These are phyloP conservation scores for Choristoneura rosaceana DNA, from an alignment of 2,888 invertebrate genomes.

Conservation along the genomic window DNA sequence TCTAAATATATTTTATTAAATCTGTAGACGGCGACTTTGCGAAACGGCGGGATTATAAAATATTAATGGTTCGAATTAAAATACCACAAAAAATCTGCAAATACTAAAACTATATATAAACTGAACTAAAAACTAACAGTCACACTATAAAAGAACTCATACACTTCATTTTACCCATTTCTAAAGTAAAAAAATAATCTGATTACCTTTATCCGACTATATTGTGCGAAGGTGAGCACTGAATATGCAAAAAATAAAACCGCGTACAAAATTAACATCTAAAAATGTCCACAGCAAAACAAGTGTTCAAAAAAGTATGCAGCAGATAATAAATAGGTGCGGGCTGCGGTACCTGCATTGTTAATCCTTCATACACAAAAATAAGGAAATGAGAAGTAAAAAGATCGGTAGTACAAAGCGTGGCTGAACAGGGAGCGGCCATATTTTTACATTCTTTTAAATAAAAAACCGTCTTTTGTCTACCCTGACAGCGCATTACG, in stretches of 20 bases:
- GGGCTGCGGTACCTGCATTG: conserved; percentile 69
- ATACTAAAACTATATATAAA: no score
- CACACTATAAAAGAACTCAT: neutral
- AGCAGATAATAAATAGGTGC: conserved; percentile 60
- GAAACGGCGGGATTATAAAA: no score
- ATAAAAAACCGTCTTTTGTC: conserved; percentile 72
- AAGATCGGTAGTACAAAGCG: conserved; percentile 70
- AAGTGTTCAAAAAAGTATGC: conserved; percentile 55
- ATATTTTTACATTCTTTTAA: conserved; percentile 77
- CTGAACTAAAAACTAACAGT: no score
- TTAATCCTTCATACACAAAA: conserved; percentile 81
- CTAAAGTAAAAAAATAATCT: neutral
- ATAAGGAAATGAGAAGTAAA: conserved; percentile 79
- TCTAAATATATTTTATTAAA: no score
- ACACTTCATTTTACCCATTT: neutral
- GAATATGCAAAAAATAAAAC: conserved; percentile 16
- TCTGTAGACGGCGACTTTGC: no score
- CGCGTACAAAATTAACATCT: conserved; percentile 41
- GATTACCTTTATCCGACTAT: conserved; percentile 1
- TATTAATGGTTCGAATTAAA: no score
- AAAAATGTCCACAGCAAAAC: conserved; percentile 43
- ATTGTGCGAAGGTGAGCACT: conserved; percentile 3
- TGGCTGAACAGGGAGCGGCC: conserved; percentile 70
- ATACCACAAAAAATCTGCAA: no score
- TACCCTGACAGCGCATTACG: conserved; percentile 77